A percentile compares a stretch with the other conserved stretches of the same genome.
phyloP scores from a whole-genome alignment of 2,888 invertebrate species.

The Pseudococcus jackbeardsleyi region DNA sequence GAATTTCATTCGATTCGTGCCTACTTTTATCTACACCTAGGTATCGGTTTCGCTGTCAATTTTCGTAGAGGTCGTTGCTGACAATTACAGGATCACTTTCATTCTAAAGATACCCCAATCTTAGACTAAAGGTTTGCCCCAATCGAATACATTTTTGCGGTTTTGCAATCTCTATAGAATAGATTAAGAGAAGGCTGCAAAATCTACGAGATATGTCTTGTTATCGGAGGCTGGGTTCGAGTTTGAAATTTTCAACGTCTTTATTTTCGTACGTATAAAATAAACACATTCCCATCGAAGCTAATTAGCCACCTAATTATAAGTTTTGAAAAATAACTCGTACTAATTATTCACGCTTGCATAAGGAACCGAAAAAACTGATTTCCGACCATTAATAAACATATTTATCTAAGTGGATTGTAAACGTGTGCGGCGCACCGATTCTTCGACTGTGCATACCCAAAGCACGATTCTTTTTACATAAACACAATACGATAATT shows the following conservation, averaged over 20 bases:
- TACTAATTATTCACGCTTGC: conserved; percentile 8
- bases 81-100: conserved; percentile 13
- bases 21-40: conserved; percentile 5
- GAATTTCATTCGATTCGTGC: neutral
- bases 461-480: neutral
- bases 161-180: too few species aligned
- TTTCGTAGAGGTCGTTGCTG: conserved; percentile 31
- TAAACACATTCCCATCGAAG: neutral
- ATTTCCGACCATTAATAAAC: conserved; percentile 14
- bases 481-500: conserved; percentile 15
- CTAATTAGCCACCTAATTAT: conserved; percentile 19
- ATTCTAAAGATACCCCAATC: neutral
- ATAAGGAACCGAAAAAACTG: neutral
- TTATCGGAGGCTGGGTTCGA: too few species aligned
- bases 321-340: neutral
- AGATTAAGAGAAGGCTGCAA: too few species aligned
- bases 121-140: neutral
- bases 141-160: neutral
- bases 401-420: neutral
- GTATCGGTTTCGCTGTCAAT: conserved; percentile 45
- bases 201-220: too few species aligned
- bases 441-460: neutral
- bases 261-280: neutral
- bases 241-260: neutral
- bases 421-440: neutral